Percentiles rank a stretch among this genome's conserved stretches.
These are phyloP conservation scores for Bothrops jararaca DNA, from an alignment of 2,113 vertebrate species.

Conservation along the genomic window DNA sequence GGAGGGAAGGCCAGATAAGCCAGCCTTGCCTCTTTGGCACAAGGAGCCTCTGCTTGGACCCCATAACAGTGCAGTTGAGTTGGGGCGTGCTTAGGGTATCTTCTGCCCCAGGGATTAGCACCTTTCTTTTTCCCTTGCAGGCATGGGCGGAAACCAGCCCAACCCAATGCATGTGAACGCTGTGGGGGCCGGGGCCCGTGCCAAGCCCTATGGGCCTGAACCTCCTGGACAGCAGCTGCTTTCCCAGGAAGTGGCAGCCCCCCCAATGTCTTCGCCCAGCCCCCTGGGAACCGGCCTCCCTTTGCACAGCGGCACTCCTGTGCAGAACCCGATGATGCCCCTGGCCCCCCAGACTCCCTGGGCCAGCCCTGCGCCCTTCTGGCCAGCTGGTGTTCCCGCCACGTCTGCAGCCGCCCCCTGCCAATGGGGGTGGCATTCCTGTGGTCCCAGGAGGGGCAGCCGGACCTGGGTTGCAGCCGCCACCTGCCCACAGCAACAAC, in stretches of 20 bases:
- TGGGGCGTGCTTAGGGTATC: not conserved
- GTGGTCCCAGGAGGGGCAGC: conserved; percentile 48
- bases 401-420: conserved; percentile 74
- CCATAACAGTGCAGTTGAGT: not conserved
- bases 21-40: not conserved
- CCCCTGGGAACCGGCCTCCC: conserved; percentile 83
- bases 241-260: conserved; percentile 81
- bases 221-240: conserved; percentile 84
- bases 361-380: conserved; percentile 70
- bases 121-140: conserved; percentile 54
- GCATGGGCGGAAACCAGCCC: conserved; percentile 78
- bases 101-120: not conserved
- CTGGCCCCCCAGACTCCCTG: conserved; percentile 76
- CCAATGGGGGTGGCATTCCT: conserved; percentile 45
- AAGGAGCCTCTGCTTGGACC: not conserved
- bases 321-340: conserved; percentile 76
- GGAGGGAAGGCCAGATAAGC: not conserved
- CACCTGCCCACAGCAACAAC: conserved; percentile 45
- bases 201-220: conserved; percentile 90
- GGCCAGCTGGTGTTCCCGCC: conserved; percentile 77
- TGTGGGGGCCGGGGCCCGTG: conserved; percentile 77
- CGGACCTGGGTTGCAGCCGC: conserved; percentile 64
- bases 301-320: conserved; percentile 75
- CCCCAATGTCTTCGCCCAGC: conserved; percentile 86
- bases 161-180: conserved; percentile 84